A percentile compares a stretch with the other conserved stretches of the same genome.
Evolutionary conservation across 92 coral and sea anemone species (phyloP).

Genomic region (Phymanthus crucifer): DNA sequence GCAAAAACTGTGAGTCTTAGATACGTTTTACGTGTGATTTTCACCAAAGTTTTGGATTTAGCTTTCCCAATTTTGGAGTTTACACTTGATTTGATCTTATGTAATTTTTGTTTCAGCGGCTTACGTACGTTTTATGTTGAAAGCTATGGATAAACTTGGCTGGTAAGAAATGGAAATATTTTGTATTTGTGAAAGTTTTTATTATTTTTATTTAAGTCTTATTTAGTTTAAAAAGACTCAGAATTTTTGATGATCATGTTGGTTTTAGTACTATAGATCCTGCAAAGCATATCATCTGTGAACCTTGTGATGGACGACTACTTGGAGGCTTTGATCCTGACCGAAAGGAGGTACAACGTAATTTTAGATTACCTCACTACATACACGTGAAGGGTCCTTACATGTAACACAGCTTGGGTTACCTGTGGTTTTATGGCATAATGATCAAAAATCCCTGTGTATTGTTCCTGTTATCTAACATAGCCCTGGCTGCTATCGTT

Average conservation of each 20-base stretch:
- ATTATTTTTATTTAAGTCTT: too few relatives aligned
- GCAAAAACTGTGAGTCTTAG: constrained; percentile 35
- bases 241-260: not conserved
- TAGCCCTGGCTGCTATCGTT: too few relatives aligned
- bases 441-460: too few relatives aligned
- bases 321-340: constrained; percentile 96
- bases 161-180: constrained; percentile 49
- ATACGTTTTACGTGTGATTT: too few relatives aligned
- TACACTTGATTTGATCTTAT: not conserved
- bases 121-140: constrained; percentile 78
- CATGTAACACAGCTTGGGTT: too few relatives aligned
- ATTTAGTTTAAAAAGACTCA: too few relatives aligned
- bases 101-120: constrained; percentile 48
- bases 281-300: constrained; percentile 88
- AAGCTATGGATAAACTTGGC: constrained; percentile 83
- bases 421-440: too few relatives aligned
- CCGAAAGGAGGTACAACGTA: constrained; percentile 72
- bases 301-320: constrained; percentile 91
- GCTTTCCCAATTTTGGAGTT: not conserved
- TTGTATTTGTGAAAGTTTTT: not conserved
- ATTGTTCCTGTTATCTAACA: too few relatives aligned
- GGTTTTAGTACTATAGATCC: constrained; percentile 71
- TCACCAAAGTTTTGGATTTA: too few relatives aligned
- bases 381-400: too few relatives aligned
- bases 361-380: not conserved